Conservation (phyloP, 2,888 invertebrate species). For the Apodemia zela region DNA sequence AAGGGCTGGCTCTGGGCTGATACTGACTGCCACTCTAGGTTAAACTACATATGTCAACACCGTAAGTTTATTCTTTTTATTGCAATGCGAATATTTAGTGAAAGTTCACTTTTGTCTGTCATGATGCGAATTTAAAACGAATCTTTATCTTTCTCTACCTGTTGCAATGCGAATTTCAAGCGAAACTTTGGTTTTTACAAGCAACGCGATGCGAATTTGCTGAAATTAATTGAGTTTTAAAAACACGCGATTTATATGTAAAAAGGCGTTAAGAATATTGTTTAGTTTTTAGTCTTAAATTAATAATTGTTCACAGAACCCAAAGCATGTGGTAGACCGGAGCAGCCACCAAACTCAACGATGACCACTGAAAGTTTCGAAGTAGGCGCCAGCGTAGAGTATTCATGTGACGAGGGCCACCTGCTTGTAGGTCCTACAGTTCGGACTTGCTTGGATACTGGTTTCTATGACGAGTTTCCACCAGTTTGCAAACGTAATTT, state of each 20-base stretch:
- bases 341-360: conserved; percentile 95
- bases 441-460: conserved; percentile 92
- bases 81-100: not conserved
- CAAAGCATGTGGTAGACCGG: conserved; percentile 93
- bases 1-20: conserved; percentile 98
- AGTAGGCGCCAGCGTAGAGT: conserved; percentile 91
- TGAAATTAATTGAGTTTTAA: too few species aligned
- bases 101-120: too few species aligned
- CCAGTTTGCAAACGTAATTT: conserved; percentile 94
- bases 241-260: not conserved
- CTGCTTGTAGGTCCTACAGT: conserved; percentile 91
- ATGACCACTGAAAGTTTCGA: conserved; percentile 88
- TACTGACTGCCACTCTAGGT: conserved; percentile 89
- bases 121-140: too few species aligned
- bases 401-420: conserved; percentile 92
- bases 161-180: too few species aligned
- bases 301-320: conserved; percentile 82
- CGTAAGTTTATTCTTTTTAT: conserved; percentile 81
- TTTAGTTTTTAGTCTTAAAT: not conserved
- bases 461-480: conserved; percentile 96
- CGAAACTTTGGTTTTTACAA: too few species aligned
- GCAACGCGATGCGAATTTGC: too few species aligned
- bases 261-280: not conserved
- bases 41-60: conserved; percentile 96
- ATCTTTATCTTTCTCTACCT: too few species aligned